Evolutionary conservation across 2,113 vertebrate genomes (phyloP).

Genomic region (Macquaria australasica): DNA sequence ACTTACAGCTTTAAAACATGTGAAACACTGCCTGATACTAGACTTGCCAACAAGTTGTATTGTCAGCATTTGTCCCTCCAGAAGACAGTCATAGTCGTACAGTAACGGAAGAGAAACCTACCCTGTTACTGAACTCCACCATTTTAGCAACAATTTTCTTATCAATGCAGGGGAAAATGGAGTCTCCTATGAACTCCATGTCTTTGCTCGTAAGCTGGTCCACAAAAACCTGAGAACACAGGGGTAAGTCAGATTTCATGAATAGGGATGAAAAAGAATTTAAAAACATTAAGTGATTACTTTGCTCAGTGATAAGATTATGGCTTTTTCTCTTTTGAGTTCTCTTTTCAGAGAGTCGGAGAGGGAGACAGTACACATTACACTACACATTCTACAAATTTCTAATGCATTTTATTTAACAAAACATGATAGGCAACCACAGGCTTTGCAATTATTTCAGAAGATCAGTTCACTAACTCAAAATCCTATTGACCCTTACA

Average conservation of each 20-base stretch:
- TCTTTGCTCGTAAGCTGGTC: slow-evolving; percentile 93
- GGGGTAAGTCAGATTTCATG: not conserved
- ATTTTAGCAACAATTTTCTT: slow-evolving; percentile 91
- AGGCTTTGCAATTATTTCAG: too few relatives aligned
- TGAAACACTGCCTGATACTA: not conserved
- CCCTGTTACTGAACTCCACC: slow-evolving; percentile 96
- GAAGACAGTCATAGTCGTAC: not conserved
- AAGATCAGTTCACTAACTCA: too few relatives aligned
- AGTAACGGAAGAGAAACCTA: slow-evolving; percentile 64
- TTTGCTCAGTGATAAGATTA: not conserved
- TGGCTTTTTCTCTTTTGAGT: not conserved
- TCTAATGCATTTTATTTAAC: too few relatives aligned
- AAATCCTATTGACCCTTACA: too few relatives aligned
- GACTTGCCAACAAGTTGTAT: not conserved
- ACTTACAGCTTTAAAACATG: not conserved
- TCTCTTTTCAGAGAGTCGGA: not conserved
- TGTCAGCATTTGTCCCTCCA: not conserved
- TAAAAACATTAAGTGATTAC: not conserved
- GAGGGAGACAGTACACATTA: too few relatives aligned
- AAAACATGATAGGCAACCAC: too few relatives aligned
- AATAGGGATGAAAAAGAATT: not conserved
- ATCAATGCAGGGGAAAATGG: slow-evolving; percentile 92
- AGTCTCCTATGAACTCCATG: slow-evolving; percentile 93
- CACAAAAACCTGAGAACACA: slow-evolving; percentile 90
- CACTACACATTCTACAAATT: not conserved